Evolutionary conservation across 2,113 vertebrate species (phyloP).

Genomic region (Eptesicus fuscus): DNA sequence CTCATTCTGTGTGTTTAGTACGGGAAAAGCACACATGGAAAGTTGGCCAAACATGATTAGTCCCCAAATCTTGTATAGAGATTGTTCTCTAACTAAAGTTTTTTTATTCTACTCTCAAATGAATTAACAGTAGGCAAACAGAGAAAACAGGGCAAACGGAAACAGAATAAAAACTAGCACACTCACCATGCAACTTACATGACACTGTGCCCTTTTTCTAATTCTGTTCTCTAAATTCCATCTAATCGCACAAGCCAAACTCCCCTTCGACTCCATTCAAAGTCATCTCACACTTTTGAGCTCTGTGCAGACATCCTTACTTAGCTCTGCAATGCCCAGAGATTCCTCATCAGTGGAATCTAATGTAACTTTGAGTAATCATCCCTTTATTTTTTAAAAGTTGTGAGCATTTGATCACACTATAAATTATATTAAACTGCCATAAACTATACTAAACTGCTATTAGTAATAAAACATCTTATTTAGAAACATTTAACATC

Average conservation of each 20-base stretch:
- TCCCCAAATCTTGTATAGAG: background rate
- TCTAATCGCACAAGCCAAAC: background rate
- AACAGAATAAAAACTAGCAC: background rate
- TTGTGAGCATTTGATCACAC: background rate
- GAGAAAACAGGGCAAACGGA: background rate
- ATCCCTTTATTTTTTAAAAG: background rate
- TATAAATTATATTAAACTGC: background rate
- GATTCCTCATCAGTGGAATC: background rate
- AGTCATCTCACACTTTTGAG: background rate
- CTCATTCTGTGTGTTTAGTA: conserved; percentile 64
- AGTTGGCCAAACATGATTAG: conserved; percentile 44
- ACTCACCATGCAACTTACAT: background rate
- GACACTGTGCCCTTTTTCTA: background rate
- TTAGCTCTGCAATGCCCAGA: background rate
- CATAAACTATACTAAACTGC: background rate
- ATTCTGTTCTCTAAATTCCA: background rate
- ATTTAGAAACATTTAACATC: background rate
- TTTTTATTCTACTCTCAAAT: conserved; percentile 37
- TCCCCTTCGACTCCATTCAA: background rate
- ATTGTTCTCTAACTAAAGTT: background rate
- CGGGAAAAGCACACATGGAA: conserved; percentile 48
- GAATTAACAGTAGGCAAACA: background rate
- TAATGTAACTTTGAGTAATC: background rate
- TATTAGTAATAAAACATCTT: background rate
- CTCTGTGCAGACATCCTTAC: background rate